Base-by-base conservation (phyloP, 2,797 vertebrate species). In the Limosa lapponica region DNA sequence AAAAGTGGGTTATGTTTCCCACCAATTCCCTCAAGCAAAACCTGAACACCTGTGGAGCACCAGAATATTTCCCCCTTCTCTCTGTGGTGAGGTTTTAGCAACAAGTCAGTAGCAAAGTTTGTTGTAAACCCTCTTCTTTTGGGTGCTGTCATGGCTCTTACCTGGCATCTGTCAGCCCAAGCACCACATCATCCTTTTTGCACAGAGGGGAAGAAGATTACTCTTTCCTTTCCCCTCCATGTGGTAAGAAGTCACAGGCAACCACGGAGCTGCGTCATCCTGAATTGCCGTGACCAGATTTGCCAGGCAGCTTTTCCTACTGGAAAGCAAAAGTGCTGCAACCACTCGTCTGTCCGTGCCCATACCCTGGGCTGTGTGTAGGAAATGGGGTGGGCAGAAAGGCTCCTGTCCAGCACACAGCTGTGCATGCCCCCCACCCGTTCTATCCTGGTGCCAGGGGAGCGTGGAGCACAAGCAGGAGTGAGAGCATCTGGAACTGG, bases 361-460 rank as follows among this genome's bases (percentile, higher is more conserved):
- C 0, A 0, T 34, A 34, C 4, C 8, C 52, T 0, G 1, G 55
- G 22, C 59, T 69, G 6, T 17, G 64, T 18, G 46, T 36, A 14
- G 51, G 41, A 19, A 44, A 12, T 13, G 10, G 32, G n/a, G 32
- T 39, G 16, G 10, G 30, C 79, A 80, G 55, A 62, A 19, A 1
- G 10, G 51, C 6, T 72, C 27, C 82, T 64, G 36, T 25, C 12
- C 43, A 36, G 30, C 27, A 30, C 30, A 41, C 6, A 0, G 0
- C 20, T 16, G 3, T 32, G 15, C 0, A 0, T 16, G 51, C 6
- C 4, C 3, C 20, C 27, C 18, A 3, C 11, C 19, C 5, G 0
- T 32, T 49, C 61, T 39, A 15, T 28, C 19, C 10, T 28, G 52
- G 13, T 18, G 62, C 41, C 0, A 1, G 34, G 25, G 14, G 12